Percentiles rank a stretch among this genome's conserved stretches.
phyloP scores from a whole-genome alignment of 1,140 invertebrate genomes.

The Aphis gossypii region DNA sequence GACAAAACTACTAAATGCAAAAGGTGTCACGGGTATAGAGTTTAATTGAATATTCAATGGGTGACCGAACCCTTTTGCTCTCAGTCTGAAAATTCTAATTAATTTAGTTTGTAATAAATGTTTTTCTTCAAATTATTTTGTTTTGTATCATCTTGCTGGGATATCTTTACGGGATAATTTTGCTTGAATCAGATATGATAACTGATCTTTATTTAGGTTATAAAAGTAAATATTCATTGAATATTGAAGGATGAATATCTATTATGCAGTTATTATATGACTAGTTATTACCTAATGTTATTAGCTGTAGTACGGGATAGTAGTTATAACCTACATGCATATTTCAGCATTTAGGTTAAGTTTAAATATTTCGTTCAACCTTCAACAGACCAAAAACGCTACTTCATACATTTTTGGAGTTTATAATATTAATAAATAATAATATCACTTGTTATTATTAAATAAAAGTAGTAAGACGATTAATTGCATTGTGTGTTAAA shows the following conservation, averaged over 20 bases:
- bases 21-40: slow-evolving; percentile 1
- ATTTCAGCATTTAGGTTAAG: not conserved
- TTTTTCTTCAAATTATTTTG: not conserved
- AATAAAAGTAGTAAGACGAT: not conserved
- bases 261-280: not conserved
- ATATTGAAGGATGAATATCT: not conserved
- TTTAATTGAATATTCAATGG: slow-evolving; percentile 50
- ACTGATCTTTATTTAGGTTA: not conserved
- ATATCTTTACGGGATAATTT: not conserved
- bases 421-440: not conserved
- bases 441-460: not conserved
- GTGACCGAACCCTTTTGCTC: not conserved
- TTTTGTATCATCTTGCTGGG: not conserved
- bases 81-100: not conserved
- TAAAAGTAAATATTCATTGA: not conserved
- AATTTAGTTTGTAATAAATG: slow-evolving; percentile 35
- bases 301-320: not conserved
- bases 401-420: not conserved
- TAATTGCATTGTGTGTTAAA: not conserved
- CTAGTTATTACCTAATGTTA: not conserved
- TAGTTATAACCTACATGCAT: not conserved
- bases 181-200: not conserved
- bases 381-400: not conserved
- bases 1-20: slow-evolving; percentile 10
- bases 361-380: slow-evolving; percentile 5